Percentiles rank a stretch among this genome's conserved stretches.
These are phyloP conservation scores for Pristionchus entomophagus DNA, from an alignment of 2,888 invertebrate genomes.

Conservation along the genomic window DNA sequence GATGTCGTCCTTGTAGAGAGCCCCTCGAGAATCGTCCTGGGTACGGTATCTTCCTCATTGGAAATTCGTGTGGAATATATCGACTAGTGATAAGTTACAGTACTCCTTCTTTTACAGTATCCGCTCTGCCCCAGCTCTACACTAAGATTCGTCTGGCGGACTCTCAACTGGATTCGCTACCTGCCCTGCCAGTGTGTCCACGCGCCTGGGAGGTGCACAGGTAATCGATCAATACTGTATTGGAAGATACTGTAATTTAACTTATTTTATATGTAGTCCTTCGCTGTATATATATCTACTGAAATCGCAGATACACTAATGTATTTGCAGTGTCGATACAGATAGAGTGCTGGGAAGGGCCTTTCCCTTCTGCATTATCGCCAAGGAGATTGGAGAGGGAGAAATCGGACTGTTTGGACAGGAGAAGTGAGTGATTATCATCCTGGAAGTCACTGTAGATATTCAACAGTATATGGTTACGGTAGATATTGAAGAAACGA, in stretches of 20 bases:
- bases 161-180: neutral
- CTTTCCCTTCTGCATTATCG: neutral
- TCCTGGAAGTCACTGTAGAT: neutral
- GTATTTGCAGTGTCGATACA: neutral
- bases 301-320: too few relatives aligned
- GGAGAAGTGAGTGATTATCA: neutral
- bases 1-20: conserved; percentile 12
- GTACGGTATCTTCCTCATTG: neutral
- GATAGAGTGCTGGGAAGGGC: neutral
- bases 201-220: neutral
- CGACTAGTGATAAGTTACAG: neutral
- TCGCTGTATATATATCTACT: neutral
- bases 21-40: conserved; percentile 31
- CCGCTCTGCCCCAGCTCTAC: neutral
- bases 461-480: neutral
- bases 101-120: neutral
- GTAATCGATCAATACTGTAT: too few relatives aligned
- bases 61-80: too few relatives aligned
- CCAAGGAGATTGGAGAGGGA: conserved; percentile 1
- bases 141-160: conserved; percentile 2
- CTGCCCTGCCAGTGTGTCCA: neutral
- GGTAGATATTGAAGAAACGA: too few relatives aligned
- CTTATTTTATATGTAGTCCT: neutral
- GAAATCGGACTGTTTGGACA: conserved; percentile 23
- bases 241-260: neutral